A percentile compares a stretch with the other conserved stretches of the same genome.
These are phyloP conservation scores for Ptilodon capucinus DNA, from an alignment of 2,888 invertebrate genomes.

Conservation along the genomic window DNA sequence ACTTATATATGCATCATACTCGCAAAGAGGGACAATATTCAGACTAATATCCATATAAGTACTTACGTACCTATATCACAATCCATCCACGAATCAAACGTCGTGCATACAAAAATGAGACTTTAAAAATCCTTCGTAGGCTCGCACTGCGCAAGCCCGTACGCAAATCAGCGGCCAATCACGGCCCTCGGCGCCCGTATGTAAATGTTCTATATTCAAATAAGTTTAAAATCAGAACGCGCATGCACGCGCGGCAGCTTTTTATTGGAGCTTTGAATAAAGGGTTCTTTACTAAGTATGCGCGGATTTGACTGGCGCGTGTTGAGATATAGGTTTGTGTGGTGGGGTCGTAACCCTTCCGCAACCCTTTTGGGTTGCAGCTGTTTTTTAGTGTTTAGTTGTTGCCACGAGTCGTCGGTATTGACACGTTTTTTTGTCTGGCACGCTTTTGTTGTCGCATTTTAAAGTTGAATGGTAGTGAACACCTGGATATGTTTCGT, in stretches of 20 bases:
- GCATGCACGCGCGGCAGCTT: constrained; percentile 75
- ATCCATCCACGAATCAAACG: constrained; percentile 63
- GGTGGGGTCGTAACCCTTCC: constrained; percentile 63
- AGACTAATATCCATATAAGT: constrained; percentile 25
- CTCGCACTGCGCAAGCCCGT: constrained; percentile 64
- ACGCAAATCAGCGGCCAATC: constrained; percentile 67
- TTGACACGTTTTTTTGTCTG: constrained; percentile 53
- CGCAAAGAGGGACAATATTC: constrained; percentile 20
- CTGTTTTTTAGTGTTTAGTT: constrained; percentile 68
- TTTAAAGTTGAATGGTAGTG: constrained; percentile 12
- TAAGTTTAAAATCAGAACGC: constrained; percentile 79
- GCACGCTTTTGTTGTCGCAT: constrained; percentile 15
- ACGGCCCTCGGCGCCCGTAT: constrained; percentile 52
- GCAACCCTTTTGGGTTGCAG: constrained; percentile 70
- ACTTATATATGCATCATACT: constrained; percentile 1
- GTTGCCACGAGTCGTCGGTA: constrained; percentile 58
- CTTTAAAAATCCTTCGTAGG: constrained; percentile 55
- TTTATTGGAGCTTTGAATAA: constrained; percentile 76
- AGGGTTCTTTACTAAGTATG: constrained; percentile 48
- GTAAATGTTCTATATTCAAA: constrained; percentile 80
- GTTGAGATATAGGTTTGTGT: constrained; percentile 46
- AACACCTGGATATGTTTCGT: constrained; percentile 29
- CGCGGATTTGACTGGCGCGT: constrained; percentile 32
- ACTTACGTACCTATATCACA: constrained; percentile 20
- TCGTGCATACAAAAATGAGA: constrained; percentile 50